Evolutionary conservation across 1,140 invertebrate genomes (phyloP), one percentile per base, ranked within the genome.

Genomic region (Drosophila pandora): DNA sequence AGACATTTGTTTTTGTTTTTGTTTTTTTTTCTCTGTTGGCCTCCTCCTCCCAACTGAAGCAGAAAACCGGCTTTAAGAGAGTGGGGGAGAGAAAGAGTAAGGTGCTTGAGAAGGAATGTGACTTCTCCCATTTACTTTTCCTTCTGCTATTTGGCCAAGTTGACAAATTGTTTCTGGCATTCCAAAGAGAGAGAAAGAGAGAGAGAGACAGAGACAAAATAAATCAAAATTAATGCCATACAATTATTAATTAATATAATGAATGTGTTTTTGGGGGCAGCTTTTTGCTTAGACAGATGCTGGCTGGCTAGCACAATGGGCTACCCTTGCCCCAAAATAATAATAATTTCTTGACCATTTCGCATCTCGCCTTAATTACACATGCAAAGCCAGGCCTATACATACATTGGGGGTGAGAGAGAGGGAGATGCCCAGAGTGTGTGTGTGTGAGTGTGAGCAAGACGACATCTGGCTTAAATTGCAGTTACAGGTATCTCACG

Each of bases 161-260:
- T 69, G 64, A 70, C 67, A 70, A 70, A 70, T 70, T 70, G 52
- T 41, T 50, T 30, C 0, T 30, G 63, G 28, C 64, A 70, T 69
- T 70, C 65, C 50, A 69, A 69, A 62, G 41, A 41, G 22, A 28
- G 5, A 47, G 13, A 23, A n/a, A 34, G 8, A 34, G 22, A 12
- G 47, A 21, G 0, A 37, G 34, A 37, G 34, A 37, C 4, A 12
- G 39, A 13, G 12, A 64, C 50, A 79, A 37, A 55, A 87, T 82
- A 87, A 87, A 87, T 88, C 83, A 87, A 80, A 87, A 88, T 88
- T 79, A 87, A 87, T 88, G 83, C 71, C 79, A 72, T 55, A 65
- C 62, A 87, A 87, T 82, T 88, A 88, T 87, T 87, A 88, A 87
- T 87, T 88, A 83, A 88, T 69, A 48, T 82, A 83, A 88, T 87